A percentile compares a stretch with the other conserved stretches of the same genome.
Evolutionary conservation across 2,797 vertebrate species (phyloP).

Genomic region (Tamandua tetradactyla): DNA sequence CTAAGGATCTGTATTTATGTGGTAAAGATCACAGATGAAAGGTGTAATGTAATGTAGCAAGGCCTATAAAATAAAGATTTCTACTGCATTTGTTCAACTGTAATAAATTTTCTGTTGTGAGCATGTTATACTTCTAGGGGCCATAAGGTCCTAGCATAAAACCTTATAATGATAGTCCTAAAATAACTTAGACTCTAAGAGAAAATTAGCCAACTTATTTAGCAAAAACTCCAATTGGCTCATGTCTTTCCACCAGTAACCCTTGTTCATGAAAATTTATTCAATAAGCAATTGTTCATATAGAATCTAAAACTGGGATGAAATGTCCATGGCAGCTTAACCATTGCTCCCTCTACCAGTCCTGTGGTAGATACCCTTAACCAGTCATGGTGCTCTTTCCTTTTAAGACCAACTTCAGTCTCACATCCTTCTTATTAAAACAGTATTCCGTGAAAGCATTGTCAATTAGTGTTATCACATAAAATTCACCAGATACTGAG

Average conservation of each 20-base stretch:
- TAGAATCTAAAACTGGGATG: slow-evolving; percentile 5
- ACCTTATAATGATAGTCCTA: neutral
- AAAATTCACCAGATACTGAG: neutral
- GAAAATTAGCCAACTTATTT: slow-evolving; percentile 50
- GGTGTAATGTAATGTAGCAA: slow-evolving; percentile 30
- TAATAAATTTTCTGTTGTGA: slow-evolving; percentile 56
- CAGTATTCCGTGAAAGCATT: neutral
- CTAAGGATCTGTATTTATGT: slow-evolving; percentile 47
- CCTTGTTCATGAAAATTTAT: slow-evolving; percentile 23
- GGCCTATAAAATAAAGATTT: slow-evolving; percentile 57
- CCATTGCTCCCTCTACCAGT: neutral
- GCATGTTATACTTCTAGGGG: slow-evolving; percentile 7
- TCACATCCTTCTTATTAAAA: neutral
- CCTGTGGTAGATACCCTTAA: neutral
- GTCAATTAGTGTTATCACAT: slow-evolving; percentile 13
- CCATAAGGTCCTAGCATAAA: slow-evolving; percentile 13
- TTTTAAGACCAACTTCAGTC: neutral
- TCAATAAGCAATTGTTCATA: neutral
- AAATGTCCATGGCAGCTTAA: neutral
- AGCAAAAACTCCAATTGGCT: neutral
- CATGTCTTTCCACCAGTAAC: slow-evolving; percentile 19
- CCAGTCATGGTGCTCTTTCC: neutral
- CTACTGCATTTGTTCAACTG: slow-evolving; percentile 46
- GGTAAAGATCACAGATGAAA: slow-evolving; percentile 48
- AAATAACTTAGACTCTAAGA: slow-evolving; percentile 36